Conservation (phyloP, 1,140 invertebrate genomes). For the Epicauta chinensis region DNA sequence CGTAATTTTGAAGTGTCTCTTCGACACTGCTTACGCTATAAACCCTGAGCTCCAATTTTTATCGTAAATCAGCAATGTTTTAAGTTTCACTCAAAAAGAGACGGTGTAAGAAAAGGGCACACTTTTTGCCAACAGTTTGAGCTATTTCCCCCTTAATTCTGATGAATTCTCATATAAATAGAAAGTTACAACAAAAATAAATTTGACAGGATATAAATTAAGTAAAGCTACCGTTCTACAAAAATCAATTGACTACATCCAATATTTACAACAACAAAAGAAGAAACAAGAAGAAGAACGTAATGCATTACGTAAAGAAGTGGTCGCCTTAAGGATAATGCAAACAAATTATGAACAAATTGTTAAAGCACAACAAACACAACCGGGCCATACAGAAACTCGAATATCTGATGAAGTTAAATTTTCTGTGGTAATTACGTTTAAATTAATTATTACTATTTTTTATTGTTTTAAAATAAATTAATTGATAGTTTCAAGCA, state of each 20-base stretch:
- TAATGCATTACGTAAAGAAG: slow-evolving; percentile 89
- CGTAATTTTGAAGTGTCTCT: too few species aligned
- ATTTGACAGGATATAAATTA: slow-evolving; percentile 73
- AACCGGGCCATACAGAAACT: slow-evolving; percentile 78
- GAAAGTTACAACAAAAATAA: too few species aligned
- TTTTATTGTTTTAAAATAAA: slow-evolving; percentile 1
- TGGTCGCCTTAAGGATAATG: slow-evolving; percentile 88
- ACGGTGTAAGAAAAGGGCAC: too few species aligned
- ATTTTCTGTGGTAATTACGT: slow-evolving; percentile 80
- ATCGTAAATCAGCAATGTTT: too few species aligned
- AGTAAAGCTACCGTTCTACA: slow-evolving; percentile 94
- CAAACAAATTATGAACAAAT: slow-evolving; percentile 93
- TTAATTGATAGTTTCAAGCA: slow-evolving; percentile 73
- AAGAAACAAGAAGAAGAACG: slow-evolving; percentile 90
- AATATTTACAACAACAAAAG: slow-evolving; percentile 86
- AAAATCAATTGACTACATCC: slow-evolving; percentile 86
- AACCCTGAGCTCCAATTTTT: too few species aligned
- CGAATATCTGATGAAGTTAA: slow-evolving; percentile 90
- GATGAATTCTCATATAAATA: too few species aligned
- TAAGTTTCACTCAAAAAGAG: too few species aligned
- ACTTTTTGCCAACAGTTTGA: too few species aligned
- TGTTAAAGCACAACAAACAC: slow-evolving; percentile 91
- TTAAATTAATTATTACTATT: neutral
- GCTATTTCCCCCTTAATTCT: too few species aligned
- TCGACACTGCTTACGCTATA: too few species aligned